A percentile compares a stretch with the other conserved stretches of the same genome.
Conservation (phyloP, 2,888 invertebrate genomes). For the Gryllus longicercus region DNA sequence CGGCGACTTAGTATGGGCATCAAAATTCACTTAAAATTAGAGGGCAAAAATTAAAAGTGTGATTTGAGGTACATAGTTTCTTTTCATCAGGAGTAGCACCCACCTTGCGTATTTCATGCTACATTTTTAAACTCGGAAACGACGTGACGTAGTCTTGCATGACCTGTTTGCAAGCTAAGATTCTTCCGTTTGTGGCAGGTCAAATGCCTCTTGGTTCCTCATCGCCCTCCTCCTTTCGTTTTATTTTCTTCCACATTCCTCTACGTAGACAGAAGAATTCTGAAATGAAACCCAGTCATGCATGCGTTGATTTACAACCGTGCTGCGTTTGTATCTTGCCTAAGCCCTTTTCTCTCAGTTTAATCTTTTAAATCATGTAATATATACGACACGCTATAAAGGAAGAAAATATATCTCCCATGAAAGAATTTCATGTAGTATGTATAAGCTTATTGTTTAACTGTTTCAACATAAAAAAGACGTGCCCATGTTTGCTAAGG, state of each 20-base stretch:
- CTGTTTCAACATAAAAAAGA: constrained; percentile 17
- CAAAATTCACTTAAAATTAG: too few relatives aligned
- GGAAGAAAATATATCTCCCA: constrained; percentile 8
- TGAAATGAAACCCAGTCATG: constrained; percentile 9
- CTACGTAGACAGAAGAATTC: not conserved
- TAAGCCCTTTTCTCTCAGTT: constrained; percentile 17
- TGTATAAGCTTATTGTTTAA: constrained; percentile 17
- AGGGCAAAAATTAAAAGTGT: too few relatives aligned
- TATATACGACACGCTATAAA: constrained; percentile 17
- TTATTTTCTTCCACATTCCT: not conserved
- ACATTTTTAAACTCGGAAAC: too few relatives aligned
- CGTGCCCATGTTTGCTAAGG: not conserved
- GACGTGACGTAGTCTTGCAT: too few relatives aligned
- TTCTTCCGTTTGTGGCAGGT: too few relatives aligned
- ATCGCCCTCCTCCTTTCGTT: not conserved
- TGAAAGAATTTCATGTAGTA: constrained; percentile 17
- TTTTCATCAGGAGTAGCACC: too few relatives aligned
- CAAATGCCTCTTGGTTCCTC: not conserved
- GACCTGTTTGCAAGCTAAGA: too few relatives aligned
- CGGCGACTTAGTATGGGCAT: too few relatives aligned
- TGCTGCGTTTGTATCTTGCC: not conserved
- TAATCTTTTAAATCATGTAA: constrained; percentile 17
- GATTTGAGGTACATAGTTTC: too few relatives aligned
- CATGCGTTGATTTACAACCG: not conserved
- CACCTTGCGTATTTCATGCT: too few relatives aligned